Percentiles rank a stretch among this genome's conserved stretches.
These are phyloP conservation scores for Cyprinodon diabolis DNA, from an alignment of 2,797 vertebrate species.

Conservation along the genomic window DNA sequence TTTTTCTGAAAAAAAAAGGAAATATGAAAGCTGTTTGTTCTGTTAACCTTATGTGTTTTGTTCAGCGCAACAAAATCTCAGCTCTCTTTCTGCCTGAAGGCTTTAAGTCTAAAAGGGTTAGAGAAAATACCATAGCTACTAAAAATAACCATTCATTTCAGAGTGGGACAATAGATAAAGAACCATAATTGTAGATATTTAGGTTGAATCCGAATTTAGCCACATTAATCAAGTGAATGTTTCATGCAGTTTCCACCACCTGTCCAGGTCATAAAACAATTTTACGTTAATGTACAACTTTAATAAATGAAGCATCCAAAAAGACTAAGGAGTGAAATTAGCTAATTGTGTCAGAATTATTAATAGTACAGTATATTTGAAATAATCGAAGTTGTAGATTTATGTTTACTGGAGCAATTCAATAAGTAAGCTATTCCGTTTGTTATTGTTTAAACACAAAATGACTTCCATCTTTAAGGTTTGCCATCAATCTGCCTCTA, in stretches of 20 bases:
- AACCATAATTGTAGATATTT: neutral
- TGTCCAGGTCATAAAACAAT: neutral
- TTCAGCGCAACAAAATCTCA: constrained; percentile 19
- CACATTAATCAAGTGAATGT: neutral
- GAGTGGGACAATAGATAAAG: neutral
- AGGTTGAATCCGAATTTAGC: neutral
- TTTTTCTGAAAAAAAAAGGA: constrained; percentile 25
- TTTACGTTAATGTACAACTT: neutral
- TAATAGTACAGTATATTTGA: constrained; percentile 13
- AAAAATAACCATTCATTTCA: neutral
- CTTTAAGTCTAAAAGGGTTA: constrained; percentile 1
- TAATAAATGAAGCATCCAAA: neutral
- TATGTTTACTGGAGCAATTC: constrained; percentile 39
- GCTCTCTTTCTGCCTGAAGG: constrained; percentile 10
- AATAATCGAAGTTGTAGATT: constrained; percentile 34
- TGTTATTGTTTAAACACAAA: constrained; percentile 59
- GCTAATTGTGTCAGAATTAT: neutral
- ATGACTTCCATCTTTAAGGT: constrained; percentile 58
- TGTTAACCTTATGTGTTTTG: constrained; percentile 28
- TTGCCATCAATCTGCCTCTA: constrained; percentile 58
- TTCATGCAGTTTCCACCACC: neutral
- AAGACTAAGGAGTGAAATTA: neutral
- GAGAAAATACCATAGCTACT: neutral
- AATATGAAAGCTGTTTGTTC: constrained; percentile 7
- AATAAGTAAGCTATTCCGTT: constrained; percentile 32